A percentile compares a stretch with the other conserved stretches of the same genome.
phyloP scores from a whole-genome alignment of 2,113 vertebrate genomes.

The Callaeas wilsoni region DNA sequence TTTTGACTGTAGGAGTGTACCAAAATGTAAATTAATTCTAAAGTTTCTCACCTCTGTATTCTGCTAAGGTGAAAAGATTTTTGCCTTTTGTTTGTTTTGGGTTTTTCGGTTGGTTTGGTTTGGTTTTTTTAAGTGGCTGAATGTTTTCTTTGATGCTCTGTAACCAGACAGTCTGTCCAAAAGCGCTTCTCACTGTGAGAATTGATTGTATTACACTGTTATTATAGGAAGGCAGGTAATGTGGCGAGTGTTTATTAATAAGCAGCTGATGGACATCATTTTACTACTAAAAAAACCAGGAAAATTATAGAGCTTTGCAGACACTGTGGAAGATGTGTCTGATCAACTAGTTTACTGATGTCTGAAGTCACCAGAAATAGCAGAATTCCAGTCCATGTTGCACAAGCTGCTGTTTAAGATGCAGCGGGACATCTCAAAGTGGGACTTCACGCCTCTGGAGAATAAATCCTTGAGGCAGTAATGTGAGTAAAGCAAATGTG shows the following conservation, averaged over 20 bases:
- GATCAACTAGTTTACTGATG: background rate
- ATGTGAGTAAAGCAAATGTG: background rate
- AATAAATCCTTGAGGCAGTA: background rate
- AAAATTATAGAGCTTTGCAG: background rate
- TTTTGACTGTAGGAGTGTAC: slow-evolving; percentile 59
- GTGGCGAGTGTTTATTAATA: background rate
- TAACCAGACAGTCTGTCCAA: background rate
- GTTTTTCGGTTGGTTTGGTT: background rate
- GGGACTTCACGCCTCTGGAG: background rate
- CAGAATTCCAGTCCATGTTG: background rate
- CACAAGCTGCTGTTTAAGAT: background rate
- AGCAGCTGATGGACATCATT: background rate
- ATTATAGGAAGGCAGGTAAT: background rate
- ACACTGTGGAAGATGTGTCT: background rate
- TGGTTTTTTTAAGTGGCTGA: background rate
- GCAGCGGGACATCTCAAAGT: background rate
- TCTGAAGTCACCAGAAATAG: background rate
- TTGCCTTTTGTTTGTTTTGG: background rate
- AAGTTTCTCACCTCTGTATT: slow-evolving; percentile 60
- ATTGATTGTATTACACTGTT: background rate
- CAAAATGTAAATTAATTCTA: slow-evolving; percentile 64
- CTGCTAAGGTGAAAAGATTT: slow-evolving; percentile 39
- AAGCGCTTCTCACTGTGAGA: background rate
- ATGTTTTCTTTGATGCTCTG: slow-evolving; percentile 1
- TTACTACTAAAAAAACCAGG: background rate